phyloP scores from a whole-genome alignment of 2,888 invertebrate species.

The Archips crataeganus region DNA sequence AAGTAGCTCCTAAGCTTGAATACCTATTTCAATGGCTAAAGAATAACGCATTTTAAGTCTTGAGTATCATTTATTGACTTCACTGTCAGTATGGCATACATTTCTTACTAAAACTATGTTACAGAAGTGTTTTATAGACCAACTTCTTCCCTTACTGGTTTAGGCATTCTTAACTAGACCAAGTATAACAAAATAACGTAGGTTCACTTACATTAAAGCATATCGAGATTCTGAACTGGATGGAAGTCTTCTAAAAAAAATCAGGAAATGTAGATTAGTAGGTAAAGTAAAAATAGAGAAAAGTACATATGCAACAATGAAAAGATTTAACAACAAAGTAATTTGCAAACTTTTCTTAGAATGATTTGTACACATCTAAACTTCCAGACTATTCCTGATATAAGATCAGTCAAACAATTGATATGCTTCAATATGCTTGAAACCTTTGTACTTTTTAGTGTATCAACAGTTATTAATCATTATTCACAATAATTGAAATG shows the following conservation, averaged over 20 bases:
- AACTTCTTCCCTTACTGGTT: constrained; percentile 31
- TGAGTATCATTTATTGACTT: constrained; percentile 52
- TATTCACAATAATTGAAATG: constrained; percentile 39
- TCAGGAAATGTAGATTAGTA: neutral
- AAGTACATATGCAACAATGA: neutral
- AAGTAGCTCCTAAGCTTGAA: neutral
- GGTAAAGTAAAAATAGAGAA: neutral
- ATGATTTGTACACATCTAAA: constrained; percentile 2
- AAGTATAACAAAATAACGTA: constrained; percentile 30
- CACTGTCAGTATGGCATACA: constrained; percentile 66
- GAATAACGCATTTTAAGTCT: constrained; percentile 32
- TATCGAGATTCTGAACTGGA: constrained; percentile 17
- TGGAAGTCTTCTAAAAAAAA: neutral
- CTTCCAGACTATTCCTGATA: constrained; percentile 33
- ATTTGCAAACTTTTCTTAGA: neutral
- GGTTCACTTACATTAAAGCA: constrained; percentile 16
- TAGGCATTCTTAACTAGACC: constrained; percentile 34
- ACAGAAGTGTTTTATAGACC: constrained; percentile 49
- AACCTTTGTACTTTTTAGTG: constrained; percentile 61
- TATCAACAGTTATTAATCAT: constrained; percentile 37
- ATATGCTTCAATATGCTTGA: constrained; percentile 58
- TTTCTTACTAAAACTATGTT: constrained; percentile 57
- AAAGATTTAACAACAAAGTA: neutral
- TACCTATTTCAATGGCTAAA: no score
- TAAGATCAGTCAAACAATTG: constrained; percentile 53